Evolutionary conservation across 2,888 invertebrate genomes (phyloP).

Genomic region (Seira sanloemensis): DNA sequence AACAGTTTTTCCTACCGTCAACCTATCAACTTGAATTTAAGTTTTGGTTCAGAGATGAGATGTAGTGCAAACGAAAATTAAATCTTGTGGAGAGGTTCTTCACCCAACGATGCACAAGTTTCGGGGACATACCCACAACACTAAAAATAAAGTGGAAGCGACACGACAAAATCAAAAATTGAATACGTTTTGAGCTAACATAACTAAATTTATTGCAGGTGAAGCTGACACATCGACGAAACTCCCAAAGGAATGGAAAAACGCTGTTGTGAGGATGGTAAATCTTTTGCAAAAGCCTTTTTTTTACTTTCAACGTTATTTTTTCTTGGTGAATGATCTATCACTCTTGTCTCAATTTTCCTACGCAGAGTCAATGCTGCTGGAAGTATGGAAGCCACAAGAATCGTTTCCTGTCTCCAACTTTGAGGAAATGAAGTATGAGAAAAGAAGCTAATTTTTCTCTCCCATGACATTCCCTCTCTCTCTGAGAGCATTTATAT

Average conservation of each 20-base stretch:
- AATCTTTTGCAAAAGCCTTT: background rate
- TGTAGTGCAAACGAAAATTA: too few relatives aligned
- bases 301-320: background rate
- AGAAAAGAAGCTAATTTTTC: background rate
- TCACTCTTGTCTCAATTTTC: background rate
- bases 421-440: background rate
- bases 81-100: too few relatives aligned
- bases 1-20: background rate
- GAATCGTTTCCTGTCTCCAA: constrained; percentile 11
- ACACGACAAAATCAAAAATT: background rate
- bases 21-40: too few relatives aligned
- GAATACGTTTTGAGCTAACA: background rate
- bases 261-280: background rate
- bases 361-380: background rate
- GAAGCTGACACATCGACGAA: background rate
- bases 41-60: too few relatives aligned
- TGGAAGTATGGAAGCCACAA: background rate
- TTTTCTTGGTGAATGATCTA: background rate
- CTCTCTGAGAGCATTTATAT: background rate
- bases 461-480: constrained; percentile 7
- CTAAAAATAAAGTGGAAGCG: too few relatives aligned
- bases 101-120: too few relatives aligned
- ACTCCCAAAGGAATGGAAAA: background rate
- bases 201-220: background rate
- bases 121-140: too few relatives aligned